Evolutionary conservation across 2,113 vertebrate genomes (phyloP), one percentile per base, ranked within the genome.

Genomic region (Tor tambroides): DNA sequence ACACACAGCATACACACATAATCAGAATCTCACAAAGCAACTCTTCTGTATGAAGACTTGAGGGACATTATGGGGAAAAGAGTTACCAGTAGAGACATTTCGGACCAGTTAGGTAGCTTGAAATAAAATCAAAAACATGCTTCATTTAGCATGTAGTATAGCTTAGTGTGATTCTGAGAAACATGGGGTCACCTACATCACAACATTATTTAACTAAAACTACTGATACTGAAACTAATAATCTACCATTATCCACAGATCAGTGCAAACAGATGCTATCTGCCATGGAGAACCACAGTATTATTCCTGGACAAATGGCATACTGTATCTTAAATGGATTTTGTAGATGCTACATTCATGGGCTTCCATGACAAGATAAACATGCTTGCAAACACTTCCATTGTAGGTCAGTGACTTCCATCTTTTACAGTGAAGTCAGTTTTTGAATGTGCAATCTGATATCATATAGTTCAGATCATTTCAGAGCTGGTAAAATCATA

Each of bases 11-110:
- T 7, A 83, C 30, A 77, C 3, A 84, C 46, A 59, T 82, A 43
- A 38, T 90, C 26, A 54, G 32, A 89, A 30, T n/a, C 26, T 85
- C 59, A 81, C 61, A 65, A 87, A 82, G 61, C 41, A 61, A 12
- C 10, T 71, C 43, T 32, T 30, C 28, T 67, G 77, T n/a, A 59
- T 63, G 0, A 38, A 51, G 61, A 72, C 81, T 72, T 17, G 28
- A 17, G 26, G 15, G 59, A 11, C 28, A 35, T 84, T 71, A 54
- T 74, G 3, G 30, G 4, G 26, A 54, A 35, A 49, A 23, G 38
- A 38, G 67, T 84, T 84, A 74, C 28, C 12, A 54, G 19, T 30
- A 51, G 65, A 84, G 28, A 56, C 46, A 84, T 56, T 56, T 72
- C 56, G 2, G 30, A 56, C 30, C 67, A 74, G 14, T 74, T n/a